Conservation (phyloP, 2,797 vertebrate genomes). For the Enteromius radiatus region DNA sequence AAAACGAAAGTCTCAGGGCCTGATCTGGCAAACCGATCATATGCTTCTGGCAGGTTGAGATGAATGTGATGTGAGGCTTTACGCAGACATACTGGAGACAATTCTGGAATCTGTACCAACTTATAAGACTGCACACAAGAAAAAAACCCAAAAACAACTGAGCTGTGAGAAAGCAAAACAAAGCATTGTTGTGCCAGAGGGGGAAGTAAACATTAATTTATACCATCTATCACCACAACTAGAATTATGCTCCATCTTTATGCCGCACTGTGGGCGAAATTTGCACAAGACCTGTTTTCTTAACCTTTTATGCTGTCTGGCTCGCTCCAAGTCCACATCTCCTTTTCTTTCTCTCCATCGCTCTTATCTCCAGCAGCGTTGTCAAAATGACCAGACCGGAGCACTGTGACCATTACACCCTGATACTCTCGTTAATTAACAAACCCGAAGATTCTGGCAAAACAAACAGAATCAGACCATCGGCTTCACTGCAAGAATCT, state of each 20-base stretch:
- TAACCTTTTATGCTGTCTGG: conserved; percentile 23
- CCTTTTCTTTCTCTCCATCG: conserved; percentile 22
- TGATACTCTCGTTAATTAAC: conserved; percentile 59
- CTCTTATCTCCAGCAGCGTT: conserved; percentile 44
- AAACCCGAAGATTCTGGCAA: conserved; percentile 54
- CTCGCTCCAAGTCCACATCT: not conserved
- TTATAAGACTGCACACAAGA: not conserved
- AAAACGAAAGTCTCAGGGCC: conserved; percentile 25
- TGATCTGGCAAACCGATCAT: conserved; percentile 41
- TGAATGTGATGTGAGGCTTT: conserved; percentile 20
- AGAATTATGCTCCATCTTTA: conserved; percentile 33
- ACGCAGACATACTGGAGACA: conserved; percentile 10
- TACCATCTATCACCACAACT: conserved; percentile 25
- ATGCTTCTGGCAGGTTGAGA: conserved; percentile 30
- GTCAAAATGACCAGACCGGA: conserved; percentile 47
- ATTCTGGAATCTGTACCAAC: conserved; percentile 28
- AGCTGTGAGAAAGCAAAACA: not conserved
- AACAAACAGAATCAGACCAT: conserved; percentile 51
- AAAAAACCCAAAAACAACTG: not conserved
- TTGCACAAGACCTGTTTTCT: conserved; percentile 19
- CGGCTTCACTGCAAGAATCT: conserved; percentile 48
- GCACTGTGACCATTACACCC: conserved; percentile 59
- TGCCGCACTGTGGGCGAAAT: not conserved
- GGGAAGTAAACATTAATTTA: conserved; percentile 29
- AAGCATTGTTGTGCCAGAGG: conserved; percentile 1